A percentile compares a stretch with the other conserved stretches of the same genome.
Evolutionary conservation across 2,888 invertebrate genomes (phyloP).

Genomic region (Barypeithes pellucidus): DNA sequence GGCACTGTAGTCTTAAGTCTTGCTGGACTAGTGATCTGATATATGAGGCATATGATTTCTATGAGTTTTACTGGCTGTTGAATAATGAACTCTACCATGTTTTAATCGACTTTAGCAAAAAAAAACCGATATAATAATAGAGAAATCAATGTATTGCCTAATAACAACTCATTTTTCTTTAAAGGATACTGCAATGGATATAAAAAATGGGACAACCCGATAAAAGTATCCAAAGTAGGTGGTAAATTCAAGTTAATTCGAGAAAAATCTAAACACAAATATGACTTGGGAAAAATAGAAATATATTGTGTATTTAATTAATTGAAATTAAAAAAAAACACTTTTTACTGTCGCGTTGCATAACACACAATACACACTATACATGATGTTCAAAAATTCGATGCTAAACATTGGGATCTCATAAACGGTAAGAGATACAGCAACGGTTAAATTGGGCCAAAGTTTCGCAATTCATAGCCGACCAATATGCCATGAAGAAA

Average conservation of each 20-base stretch:
- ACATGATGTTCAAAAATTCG: too few relatives aligned
- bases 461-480: too few relatives aligned
- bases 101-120: not conserved
- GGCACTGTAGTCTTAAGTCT: slow-evolving; percentile 9
- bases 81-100: slow-evolving; percentile 1
- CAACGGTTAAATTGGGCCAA: too few relatives aligned
- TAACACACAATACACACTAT: too few relatives aligned
- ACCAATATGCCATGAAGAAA: too few relatives aligned
- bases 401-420: too few relatives aligned
- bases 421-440: too few relatives aligned
- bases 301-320: not conserved
- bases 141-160: slow-evolving; percentile 11
- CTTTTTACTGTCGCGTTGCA: too few relatives aligned
- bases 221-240: not conserved
- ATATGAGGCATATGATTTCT: not conserved
- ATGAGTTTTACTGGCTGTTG: slow-evolving; percentile 16
- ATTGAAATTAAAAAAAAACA: too few relatives aligned
- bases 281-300: not conserved
- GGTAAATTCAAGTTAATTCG: not conserved
- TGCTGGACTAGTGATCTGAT: too few relatives aligned
- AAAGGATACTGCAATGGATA: slow-evolving; percentile 1
- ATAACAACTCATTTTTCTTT: slow-evolving; percentile 1
- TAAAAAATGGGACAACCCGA: not conserved
- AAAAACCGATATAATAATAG: slow-evolving; percentile 9
- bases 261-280: not conserved